These are phyloP conservation scores for Ischnus inquisitorius DNA, from an alignment of 2,888 invertebrate species.

Conservation along the genomic window DNA sequence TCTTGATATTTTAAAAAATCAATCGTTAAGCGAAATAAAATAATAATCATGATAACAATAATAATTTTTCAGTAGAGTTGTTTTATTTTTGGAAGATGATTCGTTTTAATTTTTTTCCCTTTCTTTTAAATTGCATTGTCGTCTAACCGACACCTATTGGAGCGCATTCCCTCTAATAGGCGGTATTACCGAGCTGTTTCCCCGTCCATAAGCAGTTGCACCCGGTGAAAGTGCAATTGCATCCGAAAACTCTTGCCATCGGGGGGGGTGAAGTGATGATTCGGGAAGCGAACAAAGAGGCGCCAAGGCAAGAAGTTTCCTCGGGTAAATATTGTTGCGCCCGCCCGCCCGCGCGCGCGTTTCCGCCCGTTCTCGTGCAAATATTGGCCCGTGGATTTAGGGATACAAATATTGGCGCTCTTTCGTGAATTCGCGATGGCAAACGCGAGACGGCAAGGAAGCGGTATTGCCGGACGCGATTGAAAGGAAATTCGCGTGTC, in stretches of 20 bases:
- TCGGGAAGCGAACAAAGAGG: slow-evolving; percentile 13
- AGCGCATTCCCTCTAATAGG: slow-evolving; percentile 30
- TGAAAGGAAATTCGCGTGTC: slow-evolving; percentile 48
- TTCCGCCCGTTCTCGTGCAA: slow-evolving; percentile 60
- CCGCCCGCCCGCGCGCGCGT: slow-evolving; percentile 54
- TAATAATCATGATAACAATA: too few relatives aligned
- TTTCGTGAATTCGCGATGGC: slow-evolving; percentile 62
- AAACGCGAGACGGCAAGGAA: slow-evolving; percentile 29
- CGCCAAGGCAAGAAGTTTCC: slow-evolving; percentile 68
- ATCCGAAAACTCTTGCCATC: slow-evolving; percentile 12
- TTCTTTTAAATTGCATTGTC: background rate
- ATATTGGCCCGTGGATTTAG: slow-evolving; percentile 76
- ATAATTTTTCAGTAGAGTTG: too few relatives aligned
- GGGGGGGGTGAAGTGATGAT: background rate
- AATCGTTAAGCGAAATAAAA: too few relatives aligned
- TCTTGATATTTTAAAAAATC: too few relatives aligned
- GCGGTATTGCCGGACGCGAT: slow-evolving; percentile 28
- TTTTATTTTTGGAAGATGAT: background rate
- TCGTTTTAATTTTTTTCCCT: background rate
- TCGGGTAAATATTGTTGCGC: slow-evolving; percentile 52
- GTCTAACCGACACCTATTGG: background rate
- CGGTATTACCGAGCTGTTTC: slow-evolving; percentile 10
- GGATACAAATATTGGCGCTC: slow-evolving; percentile 77
- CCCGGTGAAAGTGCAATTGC: slow-evolving; percentile 32
- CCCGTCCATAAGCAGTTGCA: background rate